Evolutionary conservation across 2,797 vertebrate genomes (phyloP).

Genomic region (Danio albolineatus): DNA sequence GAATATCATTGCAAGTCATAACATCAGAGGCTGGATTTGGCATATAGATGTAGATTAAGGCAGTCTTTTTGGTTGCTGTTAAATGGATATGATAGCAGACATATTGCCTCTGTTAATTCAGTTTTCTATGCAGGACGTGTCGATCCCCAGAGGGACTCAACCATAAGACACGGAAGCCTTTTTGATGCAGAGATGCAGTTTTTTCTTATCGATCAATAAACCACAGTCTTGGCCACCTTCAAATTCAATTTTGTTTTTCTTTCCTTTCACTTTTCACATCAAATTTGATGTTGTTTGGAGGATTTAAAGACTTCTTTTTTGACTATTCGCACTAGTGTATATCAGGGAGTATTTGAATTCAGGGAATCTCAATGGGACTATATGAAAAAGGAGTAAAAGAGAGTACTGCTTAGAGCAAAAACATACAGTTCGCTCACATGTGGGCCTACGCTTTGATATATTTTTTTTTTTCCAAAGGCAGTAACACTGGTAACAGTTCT

Average conservation of each 20-base stretch:
- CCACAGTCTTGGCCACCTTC: slow-evolving; percentile 43
- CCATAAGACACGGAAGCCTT: slow-evolving; percentile 32
- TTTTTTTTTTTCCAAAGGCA: slow-evolving; percentile 9
- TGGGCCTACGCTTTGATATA: neutral
- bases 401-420: neutral
- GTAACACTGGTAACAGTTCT: neutral
- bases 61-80: slow-evolving; percentile 13
- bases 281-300: slow-evolving; percentile 39
- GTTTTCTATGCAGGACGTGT: slow-evolving; percentile 44
- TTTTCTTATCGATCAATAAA: slow-evolving; percentile 53
- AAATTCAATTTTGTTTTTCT: slow-evolving; percentile 41
- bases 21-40: slow-evolving; percentile 19
- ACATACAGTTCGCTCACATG: neutral
- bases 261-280: slow-evolving; percentile 25
- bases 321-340: slow-evolving; percentile 21
- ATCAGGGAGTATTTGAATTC: slow-evolving; percentile 29
- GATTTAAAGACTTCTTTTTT: slow-evolving; percentile 21
- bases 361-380: slow-evolving; percentile 10
- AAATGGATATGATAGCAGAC: slow-evolving; percentile 41
- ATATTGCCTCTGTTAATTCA: slow-evolving; percentile 40
- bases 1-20: slow-evolving; percentile 33
- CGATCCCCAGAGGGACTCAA: slow-evolving; percentile 28
- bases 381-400: neutral
- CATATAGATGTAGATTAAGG: slow-evolving; percentile 29
- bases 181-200: slow-evolving; percentile 52